These are phyloP conservation scores for Harpalus rufipes DNA, from an alignment of 2,888 invertebrate genomes.

Conservation along the genomic window DNA sequence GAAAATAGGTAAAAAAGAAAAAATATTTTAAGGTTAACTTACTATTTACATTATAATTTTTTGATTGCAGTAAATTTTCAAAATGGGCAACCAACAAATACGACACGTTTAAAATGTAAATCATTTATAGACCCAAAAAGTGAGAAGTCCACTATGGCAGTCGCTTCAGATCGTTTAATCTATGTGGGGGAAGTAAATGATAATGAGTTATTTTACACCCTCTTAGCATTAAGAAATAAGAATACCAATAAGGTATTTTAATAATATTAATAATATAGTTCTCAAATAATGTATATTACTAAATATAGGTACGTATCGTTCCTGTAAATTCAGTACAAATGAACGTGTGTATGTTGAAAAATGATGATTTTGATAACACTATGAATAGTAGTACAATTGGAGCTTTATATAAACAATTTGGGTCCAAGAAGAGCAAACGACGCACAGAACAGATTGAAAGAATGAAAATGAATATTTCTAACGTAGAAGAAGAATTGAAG, in stretches of 20 bases:
- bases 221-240: slow-evolving; percentile 72
- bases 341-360: slow-evolving; percentile 69
- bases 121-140: slow-evolving; percentile 69
- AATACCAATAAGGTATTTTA: slow-evolving; percentile 72
- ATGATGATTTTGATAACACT: slow-evolving; percentile 66
- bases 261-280: not conserved
- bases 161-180: slow-evolving; percentile 71
- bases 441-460: slow-evolving; percentile 81
- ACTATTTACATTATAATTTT: slow-evolving; percentile 17
- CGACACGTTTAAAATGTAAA: slow-evolving; percentile 70
- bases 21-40: not conserved
- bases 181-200: slow-evolving; percentile 71
- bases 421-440: slow-evolving; percentile 82
- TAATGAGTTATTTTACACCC: slow-evolving; percentile 72
- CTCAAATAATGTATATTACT: slow-evolving; percentile 16
- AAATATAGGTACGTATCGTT: slow-evolving; percentile 69
- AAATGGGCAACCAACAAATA: slow-evolving; percentile 71
- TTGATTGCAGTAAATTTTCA: slow-evolving; percentile 72
- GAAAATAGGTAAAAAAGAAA: slow-evolving; percentile 41
- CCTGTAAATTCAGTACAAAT: slow-evolving; percentile 70
- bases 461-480: slow-evolving; percentile 80
- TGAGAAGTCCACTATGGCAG: slow-evolving; percentile 69
- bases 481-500: slow-evolving; percentile 81
- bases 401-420: slow-evolving; percentile 82
- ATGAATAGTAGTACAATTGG: slow-evolving; percentile 68